Evolutionary conservation across 2,113 vertebrate species (phyloP).

Genomic region (Bothrops jararaca): DNA sequence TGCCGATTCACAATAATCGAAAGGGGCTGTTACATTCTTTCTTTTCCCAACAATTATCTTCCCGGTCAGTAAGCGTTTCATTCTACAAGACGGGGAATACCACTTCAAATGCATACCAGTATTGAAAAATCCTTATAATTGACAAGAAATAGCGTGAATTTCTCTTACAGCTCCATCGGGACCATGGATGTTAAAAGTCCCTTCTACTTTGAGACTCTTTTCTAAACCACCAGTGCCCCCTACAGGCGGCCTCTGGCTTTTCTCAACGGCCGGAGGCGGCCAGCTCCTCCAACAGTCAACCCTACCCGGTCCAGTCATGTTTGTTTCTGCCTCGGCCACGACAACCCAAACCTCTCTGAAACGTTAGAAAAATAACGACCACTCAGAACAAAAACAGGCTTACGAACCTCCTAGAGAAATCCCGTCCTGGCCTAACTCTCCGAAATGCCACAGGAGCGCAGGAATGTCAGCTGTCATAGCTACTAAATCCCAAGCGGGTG

Average conservation of each 20-base stretch:
- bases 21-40: neutral
- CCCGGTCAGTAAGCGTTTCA: too few species aligned
- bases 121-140: neutral
- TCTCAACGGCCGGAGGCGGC: neutral
- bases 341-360: neutral
- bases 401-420: neutral
- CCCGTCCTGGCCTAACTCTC: neutral
- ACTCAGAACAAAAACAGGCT: neutral
- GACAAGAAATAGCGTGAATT: neutral
- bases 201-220: neutral
- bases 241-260: neutral
- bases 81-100: neutral
- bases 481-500: neutral
- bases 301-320: neutral
- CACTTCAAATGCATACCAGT: neutral
- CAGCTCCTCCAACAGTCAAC: neutral
- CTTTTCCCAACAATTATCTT: neutral
- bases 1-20: neutral
- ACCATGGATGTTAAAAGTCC: neutral
- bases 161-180: neutral
- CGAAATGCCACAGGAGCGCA: neutral
- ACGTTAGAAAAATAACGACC: neutral
- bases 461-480: conserved; percentile 19
- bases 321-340: neutral
- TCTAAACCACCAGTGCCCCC: conserved; percentile 38